A percentile compares a stretch with the other conserved stretches of the same genome.
These are phyloP conservation scores for Bathynomus jamesi DNA, from an alignment of 1,140 invertebrate species.

Conservation along the genomic window DNA sequence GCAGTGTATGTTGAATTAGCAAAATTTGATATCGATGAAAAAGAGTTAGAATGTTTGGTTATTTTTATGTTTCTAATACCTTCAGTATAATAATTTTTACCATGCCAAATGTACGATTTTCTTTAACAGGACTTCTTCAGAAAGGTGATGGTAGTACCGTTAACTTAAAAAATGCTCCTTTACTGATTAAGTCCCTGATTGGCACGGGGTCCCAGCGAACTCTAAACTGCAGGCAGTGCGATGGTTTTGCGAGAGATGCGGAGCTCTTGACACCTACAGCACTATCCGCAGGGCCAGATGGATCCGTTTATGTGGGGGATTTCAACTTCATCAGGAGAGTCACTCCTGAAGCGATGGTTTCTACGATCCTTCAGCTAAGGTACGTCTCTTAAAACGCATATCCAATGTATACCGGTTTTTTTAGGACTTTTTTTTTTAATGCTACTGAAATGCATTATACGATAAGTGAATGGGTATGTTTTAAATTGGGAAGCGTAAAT, in stretches of 20 bases:
- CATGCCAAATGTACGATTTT: too few relatives aligned
- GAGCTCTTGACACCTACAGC: constrained; percentile 83
- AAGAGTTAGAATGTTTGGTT: too few relatives aligned
- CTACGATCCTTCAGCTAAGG: constrained; percentile 86
- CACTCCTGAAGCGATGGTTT: constrained; percentile 81
- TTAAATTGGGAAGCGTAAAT: too few relatives aligned
- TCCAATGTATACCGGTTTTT: not conserved
- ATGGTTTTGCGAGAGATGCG: constrained; percentile 73
- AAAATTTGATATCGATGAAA: too few relatives aligned
- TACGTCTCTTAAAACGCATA: constrained; percentile 42
- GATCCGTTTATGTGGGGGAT: constrained; percentile 92
- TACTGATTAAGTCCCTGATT: constrained; percentile 87
- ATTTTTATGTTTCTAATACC: too few relatives aligned
- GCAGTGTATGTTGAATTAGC: too few relatives aligned
- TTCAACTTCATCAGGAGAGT: constrained; percentile 91
- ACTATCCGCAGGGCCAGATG: constrained; percentile 86
- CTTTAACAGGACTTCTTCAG: constrained; percentile 73
- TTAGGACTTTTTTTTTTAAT: too few relatives aligned
- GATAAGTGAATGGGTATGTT: too few relatives aligned
- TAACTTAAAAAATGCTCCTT: constrained; percentile 65
- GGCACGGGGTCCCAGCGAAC: constrained; percentile 82
- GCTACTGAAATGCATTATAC: too few relatives aligned
- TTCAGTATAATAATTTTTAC: too few relatives aligned
- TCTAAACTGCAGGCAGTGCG: constrained; percentile 50
- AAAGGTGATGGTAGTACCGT: constrained; percentile 91